These are phyloP conservation scores for Phalacrocorax brasilianus DNA, from an alignment of 2,113 vertebrate species.

Conservation along the genomic window DNA sequence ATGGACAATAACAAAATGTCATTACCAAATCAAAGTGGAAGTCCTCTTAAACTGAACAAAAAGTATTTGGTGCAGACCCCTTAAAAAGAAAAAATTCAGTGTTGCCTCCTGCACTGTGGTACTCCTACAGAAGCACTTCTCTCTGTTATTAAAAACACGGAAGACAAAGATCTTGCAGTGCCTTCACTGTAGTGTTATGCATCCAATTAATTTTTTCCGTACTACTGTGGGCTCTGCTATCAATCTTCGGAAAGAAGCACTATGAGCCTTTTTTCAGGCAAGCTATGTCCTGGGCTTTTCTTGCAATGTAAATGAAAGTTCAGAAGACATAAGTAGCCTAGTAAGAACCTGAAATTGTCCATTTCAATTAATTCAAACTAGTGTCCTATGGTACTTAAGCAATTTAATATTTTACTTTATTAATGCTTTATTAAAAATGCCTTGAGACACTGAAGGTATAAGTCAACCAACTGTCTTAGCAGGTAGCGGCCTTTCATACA, in stretches of 20 bases:
- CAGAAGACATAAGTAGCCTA: not conserved
- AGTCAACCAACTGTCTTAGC: not conserved
- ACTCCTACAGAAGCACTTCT: not conserved
- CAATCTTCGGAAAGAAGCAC: conserved; percentile 5
- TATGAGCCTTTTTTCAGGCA: conserved; percentile 7
- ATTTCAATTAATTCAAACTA: not conserved
- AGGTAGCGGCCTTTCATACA: not conserved
- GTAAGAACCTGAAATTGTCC: not conserved
- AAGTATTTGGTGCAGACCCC: not conserved
- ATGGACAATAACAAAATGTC: not conserved
- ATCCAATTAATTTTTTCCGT: conserved; percentile 7
- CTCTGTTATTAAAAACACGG: not conserved
- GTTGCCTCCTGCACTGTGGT: not conserved
- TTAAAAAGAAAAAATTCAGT: not conserved
- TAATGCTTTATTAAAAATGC: not conserved
- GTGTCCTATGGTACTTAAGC: not conserved
- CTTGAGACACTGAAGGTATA: not conserved
- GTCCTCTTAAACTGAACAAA: not conserved
- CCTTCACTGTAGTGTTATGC: not conserved
- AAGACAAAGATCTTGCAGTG: not conserved
- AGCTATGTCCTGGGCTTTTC: not conserved
- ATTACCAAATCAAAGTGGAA: not conserved
- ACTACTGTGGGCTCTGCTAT: not conserved
- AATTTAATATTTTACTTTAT: not conserved
- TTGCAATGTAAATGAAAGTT: not conserved